Evolutionary conservation across 2,113 vertebrate species (phyloP), one percentile per base, ranked within the genome.

Genomic region (Stigmatopora nigra): DNA sequence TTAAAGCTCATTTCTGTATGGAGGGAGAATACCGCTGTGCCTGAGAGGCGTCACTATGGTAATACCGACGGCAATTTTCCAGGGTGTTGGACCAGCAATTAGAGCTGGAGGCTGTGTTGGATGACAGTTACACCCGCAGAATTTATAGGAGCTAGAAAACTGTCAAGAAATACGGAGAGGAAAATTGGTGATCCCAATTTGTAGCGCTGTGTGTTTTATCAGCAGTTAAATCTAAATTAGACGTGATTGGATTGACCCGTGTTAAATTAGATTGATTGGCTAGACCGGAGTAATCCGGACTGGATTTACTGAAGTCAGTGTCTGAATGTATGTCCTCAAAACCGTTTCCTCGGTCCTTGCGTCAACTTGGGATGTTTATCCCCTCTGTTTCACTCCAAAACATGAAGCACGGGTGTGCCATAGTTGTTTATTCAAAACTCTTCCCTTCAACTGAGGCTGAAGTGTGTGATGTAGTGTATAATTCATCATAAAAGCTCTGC

Each of bases 401-500:
- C 22, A 60, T 44, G 17, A 7, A 10, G 58, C 11, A 17, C 56
- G 41, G 49, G 25, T 46, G 48, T 59, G n/a, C 46, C 49, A 45
- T 67, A 56, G 51, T 74, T 79, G 70, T 76, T 84, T 78, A 67
- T 75, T 67, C 65, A 60, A 13, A 61, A 59, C 57, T 20, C 64
- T 74, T 74, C 53, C 47, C 62, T 72, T 71, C 61, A 76, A 64
- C 65, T 20, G 58, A 22, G 19, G 12, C 13, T 15, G n/a, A 14
- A 31, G 25, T 61, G 58, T 60, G 58, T 20, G n/a, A 44, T 67
- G 36, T 70, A 45, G 72, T 84, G 62, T 75, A 81, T 83, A 82
- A 85, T 84, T 85, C 79, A 87, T 89, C 69, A 74, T 80, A 77
- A 82, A 84, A 84, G 77, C 66, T 78, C 81, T 80, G 74, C 73